A percentile compares a stretch with the other conserved stretches of the same genome.
phyloP scores from a whole-genome alignment of 2,888 invertebrate genomes.

The Incurvaria masculella region DNA sequence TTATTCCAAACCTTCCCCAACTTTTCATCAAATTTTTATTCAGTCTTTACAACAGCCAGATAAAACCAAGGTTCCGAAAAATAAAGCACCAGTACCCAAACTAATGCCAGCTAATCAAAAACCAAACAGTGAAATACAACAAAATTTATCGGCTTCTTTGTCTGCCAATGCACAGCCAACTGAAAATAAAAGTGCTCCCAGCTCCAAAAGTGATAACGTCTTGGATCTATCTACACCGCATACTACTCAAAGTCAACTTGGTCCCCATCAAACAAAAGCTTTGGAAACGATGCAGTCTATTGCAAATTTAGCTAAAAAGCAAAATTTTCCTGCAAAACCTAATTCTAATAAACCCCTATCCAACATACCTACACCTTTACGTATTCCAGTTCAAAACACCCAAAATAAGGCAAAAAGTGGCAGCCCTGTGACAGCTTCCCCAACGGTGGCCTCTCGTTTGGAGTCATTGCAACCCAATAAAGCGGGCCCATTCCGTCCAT shows the following conservation, averaged over 20 bases:
- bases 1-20: conserved; percentile 38
- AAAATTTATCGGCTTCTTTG: conserved; percentile 27
- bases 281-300: conserved; percentile 54
- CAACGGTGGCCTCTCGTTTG: conserved; percentile 14
- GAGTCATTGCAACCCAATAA: background rate
- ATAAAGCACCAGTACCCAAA: conserved; percentile 47
- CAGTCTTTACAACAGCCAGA: conserved; percentile 46
- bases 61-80: conserved; percentile 42
- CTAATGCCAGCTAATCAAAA: conserved; percentile 43
- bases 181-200: conserved; percentile 28
- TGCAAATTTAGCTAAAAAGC: conserved; percentile 50
- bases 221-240: conserved; percentile 49
- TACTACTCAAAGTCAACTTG: conserved; percentile 38
- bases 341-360: conserved; percentile 29
- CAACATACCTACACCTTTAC: conserved; percentile 27
- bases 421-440: conserved; percentile 26
- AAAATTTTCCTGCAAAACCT: conserved; percentile 37
- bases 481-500: background rate
- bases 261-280: conserved; percentile 42
- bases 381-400: conserved; percentile 33
- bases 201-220: conserved; percentile 28
- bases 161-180: conserved; percentile 3
- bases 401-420: conserved; percentile 25
- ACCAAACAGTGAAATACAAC: conserved; percentile 28
- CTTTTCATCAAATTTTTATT: conserved; percentile 53